Percentiles rank a stretch among this genome's conserved stretches.
phyloP scores from a whole-genome alignment of 2,888 invertebrate species.

The Caenorhabditis zanzibari region DNA sequence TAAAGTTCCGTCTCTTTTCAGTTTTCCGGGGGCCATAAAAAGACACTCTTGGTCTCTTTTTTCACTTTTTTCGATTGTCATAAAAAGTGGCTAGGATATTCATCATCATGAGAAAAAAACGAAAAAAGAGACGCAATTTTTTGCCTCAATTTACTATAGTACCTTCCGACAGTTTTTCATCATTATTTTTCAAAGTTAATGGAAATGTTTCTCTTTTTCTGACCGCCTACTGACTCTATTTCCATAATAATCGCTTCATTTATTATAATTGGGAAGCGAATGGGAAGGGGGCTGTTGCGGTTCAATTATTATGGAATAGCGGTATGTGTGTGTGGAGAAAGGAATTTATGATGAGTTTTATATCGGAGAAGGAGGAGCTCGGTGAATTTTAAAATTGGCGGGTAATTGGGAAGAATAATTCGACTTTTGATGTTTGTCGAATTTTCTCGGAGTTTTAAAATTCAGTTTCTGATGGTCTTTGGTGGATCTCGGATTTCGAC shows the following conservation, averaged over 20 bases:
- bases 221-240: conserved; percentile 6
- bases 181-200: conserved; percentile 47
- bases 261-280: conserved; percentile 60
- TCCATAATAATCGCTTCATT: conserved; percentile 59
- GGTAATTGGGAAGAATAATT: conserved; percentile 16
- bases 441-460: not conserved
- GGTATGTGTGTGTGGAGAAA: not conserved
- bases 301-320: conserved; percentile 61
- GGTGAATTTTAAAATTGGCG: conserved; percentile 7
- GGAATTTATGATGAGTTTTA: conserved; percentile 58
- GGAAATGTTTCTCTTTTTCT: conserved; percentile 45
- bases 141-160: conserved; percentile 7
- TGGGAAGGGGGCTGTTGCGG: conserved; percentile 54
- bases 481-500: no score
- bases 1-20: conserved; percentile 37
- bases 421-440: conserved; percentile 21
- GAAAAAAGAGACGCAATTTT: conserved; percentile 22
- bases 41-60: conserved; percentile 37
- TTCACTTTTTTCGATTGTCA: conserved; percentile 36
- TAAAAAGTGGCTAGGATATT: conserved; percentile 46
- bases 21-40: conserved; percentile 31
- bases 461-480: not conserved
- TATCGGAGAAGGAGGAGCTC: conserved; percentile 9
- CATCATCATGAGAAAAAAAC: conserved; percentile 30
- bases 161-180: not conserved